phyloP scores from a whole-genome alignment of 2,797 vertebrate genomes.

The Chelmon rostratus region DNA sequence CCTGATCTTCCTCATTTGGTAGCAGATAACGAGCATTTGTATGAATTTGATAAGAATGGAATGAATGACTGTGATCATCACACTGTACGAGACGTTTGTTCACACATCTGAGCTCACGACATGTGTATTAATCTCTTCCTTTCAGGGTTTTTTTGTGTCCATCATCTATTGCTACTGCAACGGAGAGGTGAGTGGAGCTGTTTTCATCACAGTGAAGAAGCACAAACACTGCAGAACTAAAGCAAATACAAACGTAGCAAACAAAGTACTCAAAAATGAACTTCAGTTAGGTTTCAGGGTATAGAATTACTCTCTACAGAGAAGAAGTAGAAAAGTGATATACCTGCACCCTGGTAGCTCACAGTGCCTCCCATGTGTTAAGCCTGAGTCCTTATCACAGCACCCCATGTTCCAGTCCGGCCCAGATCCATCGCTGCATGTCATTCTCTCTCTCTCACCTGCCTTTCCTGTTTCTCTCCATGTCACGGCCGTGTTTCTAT shows the following conservation, averaged over 20 bases:
- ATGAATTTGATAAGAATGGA: not conserved
- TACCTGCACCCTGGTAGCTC: too few relatives aligned
- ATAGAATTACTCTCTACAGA: not conserved
- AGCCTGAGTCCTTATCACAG: too few relatives aligned
- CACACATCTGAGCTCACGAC: not conserved
- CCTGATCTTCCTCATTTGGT: not conserved
- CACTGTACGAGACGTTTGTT: not conserved
- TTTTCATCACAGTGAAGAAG: not conserved
- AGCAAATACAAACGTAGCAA: not conserved
- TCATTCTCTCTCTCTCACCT: too few relatives aligned
- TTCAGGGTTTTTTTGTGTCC: constrained; percentile 94
- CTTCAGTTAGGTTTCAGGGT: not conserved
- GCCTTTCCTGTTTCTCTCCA: too few relatives aligned
- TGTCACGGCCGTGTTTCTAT: too few relatives aligned
- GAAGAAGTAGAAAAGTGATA: not conserved
- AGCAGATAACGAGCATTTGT: not conserved
- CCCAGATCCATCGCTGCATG: too few relatives aligned
- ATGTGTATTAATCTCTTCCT: constrained; percentile 35
- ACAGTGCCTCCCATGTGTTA: too few relatives aligned
- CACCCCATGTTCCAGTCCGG: too few relatives aligned
- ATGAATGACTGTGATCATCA: not conserved
- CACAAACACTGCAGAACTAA: not conserved
- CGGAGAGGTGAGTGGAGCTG: constrained; percentile 88
- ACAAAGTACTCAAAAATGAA: not conserved
- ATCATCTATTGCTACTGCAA: constrained; percentile 95